Evolutionary conservation across 2,797 vertebrate genomes (phyloP).

Genomic region (Podarcis lilfordi): DNA sequence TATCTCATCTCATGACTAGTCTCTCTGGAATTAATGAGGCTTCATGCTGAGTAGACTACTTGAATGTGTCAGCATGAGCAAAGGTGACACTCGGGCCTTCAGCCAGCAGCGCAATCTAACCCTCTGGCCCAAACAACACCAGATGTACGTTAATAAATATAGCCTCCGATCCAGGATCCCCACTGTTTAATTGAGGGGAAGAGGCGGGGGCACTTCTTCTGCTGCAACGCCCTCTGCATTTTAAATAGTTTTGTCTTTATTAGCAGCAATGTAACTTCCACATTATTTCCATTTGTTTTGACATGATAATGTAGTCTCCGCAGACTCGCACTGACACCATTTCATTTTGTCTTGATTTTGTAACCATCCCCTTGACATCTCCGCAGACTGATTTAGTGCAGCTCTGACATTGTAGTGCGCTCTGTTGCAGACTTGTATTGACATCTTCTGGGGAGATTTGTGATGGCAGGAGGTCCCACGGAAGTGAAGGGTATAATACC

Average conservation of each 20-base stretch:
- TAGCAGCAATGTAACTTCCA: conserved; percentile 41
- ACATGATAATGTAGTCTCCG: conserved; percentile 39
- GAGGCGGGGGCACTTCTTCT: neutral
- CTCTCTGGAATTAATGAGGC: conserved; percentile 27
- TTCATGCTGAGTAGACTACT: conserved; percentile 10
- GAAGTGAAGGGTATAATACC: conserved; percentile 30
- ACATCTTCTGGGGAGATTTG: conserved; percentile 64
- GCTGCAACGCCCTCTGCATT: conserved; percentile 9
- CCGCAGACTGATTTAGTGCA: conserved; percentile 43
- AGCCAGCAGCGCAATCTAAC: conserved; percentile 13
- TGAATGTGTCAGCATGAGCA: conserved; percentile 32
- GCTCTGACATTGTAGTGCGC: conserved; percentile 43
- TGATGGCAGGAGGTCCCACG: conserved; percentile 40
- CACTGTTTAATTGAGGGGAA: conserved; percentile 25
- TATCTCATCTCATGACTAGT: conserved; percentile 3
- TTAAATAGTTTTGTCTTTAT: conserved; percentile 38
- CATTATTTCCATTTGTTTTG: conserved; percentile 50
- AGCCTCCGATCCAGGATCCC: conserved; percentile 19
- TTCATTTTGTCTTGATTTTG: conserved; percentile 39
- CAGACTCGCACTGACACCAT: conserved; percentile 12
- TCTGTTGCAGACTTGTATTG: conserved; percentile 56
- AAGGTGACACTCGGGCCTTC: conserved; percentile 22
- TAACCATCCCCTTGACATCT: conserved; percentile 9
- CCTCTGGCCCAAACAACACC: conserved; percentile 18
- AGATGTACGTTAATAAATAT: conserved; percentile 33